phyloP scores from a whole-genome alignment of 2,113 vertebrate genomes.

The Sigmodon hispidus region DNA sequence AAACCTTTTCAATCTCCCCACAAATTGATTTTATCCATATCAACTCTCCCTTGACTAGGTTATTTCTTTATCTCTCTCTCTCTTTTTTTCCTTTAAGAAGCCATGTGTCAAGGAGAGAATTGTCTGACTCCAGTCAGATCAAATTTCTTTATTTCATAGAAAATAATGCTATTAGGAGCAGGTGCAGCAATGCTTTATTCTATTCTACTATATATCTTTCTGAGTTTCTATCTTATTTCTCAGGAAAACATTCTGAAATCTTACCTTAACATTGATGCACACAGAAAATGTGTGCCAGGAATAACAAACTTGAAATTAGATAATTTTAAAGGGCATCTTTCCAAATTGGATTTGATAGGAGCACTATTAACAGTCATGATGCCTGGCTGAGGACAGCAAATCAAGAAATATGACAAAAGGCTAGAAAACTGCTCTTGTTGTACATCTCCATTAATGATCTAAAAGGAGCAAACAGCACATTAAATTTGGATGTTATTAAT shows the following conservation, averaged over 20 bases:
- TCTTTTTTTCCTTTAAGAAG: constrained; percentile 63
- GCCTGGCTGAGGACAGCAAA: background rate
- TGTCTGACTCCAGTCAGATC: constrained; percentile 78
- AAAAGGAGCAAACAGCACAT: constrained; percentile 59
- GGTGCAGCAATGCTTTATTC: constrained; percentile 76
- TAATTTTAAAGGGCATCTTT: constrained; percentile 63
- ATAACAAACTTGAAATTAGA: constrained; percentile 54
- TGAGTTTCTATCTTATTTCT: constrained; percentile 70
- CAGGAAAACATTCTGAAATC: constrained; percentile 46
- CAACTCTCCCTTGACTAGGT: constrained; percentile 50
- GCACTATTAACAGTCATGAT: constrained; percentile 25
- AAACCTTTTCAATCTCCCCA: background rate
- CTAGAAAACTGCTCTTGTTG: constrained; percentile 41
- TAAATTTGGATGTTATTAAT: constrained; percentile 65
- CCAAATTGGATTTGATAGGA: constrained; percentile 53
- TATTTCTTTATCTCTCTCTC: constrained; percentile 29
- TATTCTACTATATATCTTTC: constrained; percentile 70
- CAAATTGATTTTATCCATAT: constrained; percentile 56
- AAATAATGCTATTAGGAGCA: constrained; percentile 80
- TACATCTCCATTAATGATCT: constrained; percentile 29
- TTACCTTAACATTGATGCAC: constrained; percentile 10
- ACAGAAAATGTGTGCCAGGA: constrained; percentile 50
- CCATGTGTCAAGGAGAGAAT: constrained; percentile 72
- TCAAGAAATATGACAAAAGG: constrained; percentile 40
- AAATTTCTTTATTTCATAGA: constrained; percentile 83